These are phyloP conservation scores for Danaus melanippus DNA, from an alignment of 1,140 invertebrate species.

Conservation along the genomic window DNA sequence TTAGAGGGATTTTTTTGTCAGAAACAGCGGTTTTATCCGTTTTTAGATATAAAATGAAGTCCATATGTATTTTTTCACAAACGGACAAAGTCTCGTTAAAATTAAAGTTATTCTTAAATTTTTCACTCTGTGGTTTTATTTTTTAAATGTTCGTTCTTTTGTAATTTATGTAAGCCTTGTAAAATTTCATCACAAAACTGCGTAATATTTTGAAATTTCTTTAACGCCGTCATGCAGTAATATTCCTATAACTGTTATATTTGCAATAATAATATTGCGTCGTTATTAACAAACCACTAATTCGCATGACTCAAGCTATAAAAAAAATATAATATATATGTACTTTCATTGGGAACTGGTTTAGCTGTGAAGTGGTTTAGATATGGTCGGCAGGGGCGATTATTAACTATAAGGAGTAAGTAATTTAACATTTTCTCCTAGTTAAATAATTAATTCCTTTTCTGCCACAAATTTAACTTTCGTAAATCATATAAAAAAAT, in stretches of 20 bases:
- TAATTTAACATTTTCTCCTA: conserved; percentile 19
- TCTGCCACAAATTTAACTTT: conserved; percentile 1
- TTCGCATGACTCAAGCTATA: conserved; percentile 21
- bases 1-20: no score
- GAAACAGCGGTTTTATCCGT: no score
- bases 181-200: conserved; percentile 1
- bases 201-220: neutral
- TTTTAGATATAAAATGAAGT: no score
- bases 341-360: conserved; percentile 30
- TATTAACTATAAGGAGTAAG: conserved; percentile 17
- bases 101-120: no score
- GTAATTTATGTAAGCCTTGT: conserved; percentile 1
- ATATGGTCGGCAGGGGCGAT: conserved; percentile 21
- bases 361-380: conserved; percentile 9
- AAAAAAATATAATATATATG: conserved; percentile 21
- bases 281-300: conserved; percentile 17
- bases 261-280: conserved; percentile 3
- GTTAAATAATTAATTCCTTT: conserved; percentile 24
- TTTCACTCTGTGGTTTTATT: no score
- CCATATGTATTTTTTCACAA: no score
- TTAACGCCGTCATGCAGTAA: neutral
- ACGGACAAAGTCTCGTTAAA: no score
- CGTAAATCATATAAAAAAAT: neutral
- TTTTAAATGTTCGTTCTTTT: neutral
- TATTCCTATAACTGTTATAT: conserved; percentile 12